Conservation (phyloP, 2,113 vertebrate species). For the Toxotes jaculatrix region DNA sequence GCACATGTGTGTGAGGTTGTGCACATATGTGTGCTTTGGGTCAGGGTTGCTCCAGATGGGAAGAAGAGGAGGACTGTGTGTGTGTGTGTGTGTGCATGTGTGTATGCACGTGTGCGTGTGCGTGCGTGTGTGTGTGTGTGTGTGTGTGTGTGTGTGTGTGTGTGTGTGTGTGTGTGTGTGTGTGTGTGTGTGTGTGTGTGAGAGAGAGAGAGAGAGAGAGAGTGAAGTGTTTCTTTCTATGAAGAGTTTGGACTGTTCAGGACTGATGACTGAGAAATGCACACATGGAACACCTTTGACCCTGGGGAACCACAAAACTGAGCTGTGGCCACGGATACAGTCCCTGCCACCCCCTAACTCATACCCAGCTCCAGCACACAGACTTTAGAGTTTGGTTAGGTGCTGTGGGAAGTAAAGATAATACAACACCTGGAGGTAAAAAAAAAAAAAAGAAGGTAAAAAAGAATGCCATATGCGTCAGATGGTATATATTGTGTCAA, state of each 20-base stretch:
- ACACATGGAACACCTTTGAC: conserved; percentile 73
- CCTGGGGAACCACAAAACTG: conserved; percentile 50
- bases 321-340: conserved; percentile 43
- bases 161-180: conserved; percentile 30
- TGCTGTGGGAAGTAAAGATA: not conserved
- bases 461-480: not conserved
- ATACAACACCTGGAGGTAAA: not conserved
- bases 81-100: conserved; percentile 26
- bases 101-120: conserved; percentile 18
- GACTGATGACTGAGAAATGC: conserved; percentile 71
- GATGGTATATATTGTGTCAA: not conserved
- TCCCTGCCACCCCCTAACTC: conserved; percentile 18
- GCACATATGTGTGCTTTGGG: conserved; percentile 53
- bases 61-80: conserved; percentile 43
- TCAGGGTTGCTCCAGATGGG: conserved; percentile 75
- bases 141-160: conserved; percentile 23
- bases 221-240: conserved; percentile 57
- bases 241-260: conserved; percentile 61
- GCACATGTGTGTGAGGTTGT: conserved; percentile 25
- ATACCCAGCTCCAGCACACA: conserved; percentile 21
- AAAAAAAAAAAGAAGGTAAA: not conserved
- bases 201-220: conserved; percentile 13
- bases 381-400: not conserved
- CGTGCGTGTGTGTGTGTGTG: conserved; percentile 28
- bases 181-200: conserved; percentile 21